Evolutionary conservation across 2,888 invertebrate species (phyloP).

Genomic region (Himalopsyche japonica): DNA sequence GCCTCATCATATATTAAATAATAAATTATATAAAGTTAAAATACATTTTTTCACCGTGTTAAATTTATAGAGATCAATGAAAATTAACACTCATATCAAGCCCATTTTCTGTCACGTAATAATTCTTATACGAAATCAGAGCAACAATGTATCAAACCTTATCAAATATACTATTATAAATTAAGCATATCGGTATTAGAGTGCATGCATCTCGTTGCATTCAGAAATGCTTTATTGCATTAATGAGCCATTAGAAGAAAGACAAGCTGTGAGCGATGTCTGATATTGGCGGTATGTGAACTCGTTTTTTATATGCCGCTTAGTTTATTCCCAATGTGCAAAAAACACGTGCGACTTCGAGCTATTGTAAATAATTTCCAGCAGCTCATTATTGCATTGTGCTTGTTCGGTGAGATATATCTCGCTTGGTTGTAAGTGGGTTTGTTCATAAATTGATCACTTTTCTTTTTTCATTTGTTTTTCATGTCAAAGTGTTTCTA

Average conservation of each 20-base stretch:
- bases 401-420: constrained; percentile 2
- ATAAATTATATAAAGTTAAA: no score
- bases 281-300: neutral
- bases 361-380: constrained; percentile 12
- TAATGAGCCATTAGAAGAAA: neutral
- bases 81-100: no score
- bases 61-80: no score
- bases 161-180: neutral
- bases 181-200: neutral
- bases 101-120: no score
- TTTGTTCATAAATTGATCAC: constrained; percentile 16
- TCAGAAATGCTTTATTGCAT: constrained; percentile 5
- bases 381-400: neutral
- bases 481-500: no score
- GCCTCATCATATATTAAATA: no score
- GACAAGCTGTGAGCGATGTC: neutral
- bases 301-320: neutral
- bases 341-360: constrained; percentile 22
- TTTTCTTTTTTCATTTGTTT: constrained; percentile 3
- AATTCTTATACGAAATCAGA: no score
- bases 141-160: no score
- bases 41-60: no score
- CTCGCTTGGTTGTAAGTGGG: constrained; percentile 4
- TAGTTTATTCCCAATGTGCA: constrained; percentile 7
- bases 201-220: neutral